Evolutionary conservation across 1,140 invertebrate genomes (phyloP), one percentile per base, ranked within the genome.

Genomic region (Trypoxylus dichotomus): DNA sequence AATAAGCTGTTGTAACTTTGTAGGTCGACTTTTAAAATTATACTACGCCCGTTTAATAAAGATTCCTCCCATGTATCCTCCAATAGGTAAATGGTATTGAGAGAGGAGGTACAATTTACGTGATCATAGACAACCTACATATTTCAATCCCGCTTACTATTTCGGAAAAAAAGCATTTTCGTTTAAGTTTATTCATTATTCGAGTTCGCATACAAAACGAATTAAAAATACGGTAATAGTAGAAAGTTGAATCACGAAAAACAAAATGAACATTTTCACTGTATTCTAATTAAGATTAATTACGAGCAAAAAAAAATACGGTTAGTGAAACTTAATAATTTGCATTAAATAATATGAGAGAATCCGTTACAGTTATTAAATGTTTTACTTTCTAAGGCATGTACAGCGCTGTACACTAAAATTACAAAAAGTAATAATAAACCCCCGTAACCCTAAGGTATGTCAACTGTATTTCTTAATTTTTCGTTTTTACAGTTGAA

Each of bases 161-260:
- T 47, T 47, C 43, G 13, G 43, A 47, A 47, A 47, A 47, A 13
- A 19, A 47, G 3, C 32, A 37, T 37, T 37, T 47, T 47, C 11
- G 43, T 47, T 13, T 37, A 37, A 8, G 13, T 47, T 47, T 47
- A 0, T 13, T n/a, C 43, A 47, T 13, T 47, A 47, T 13, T 7
- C 7, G 43, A 37, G 32, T 37, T 37, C 32, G 32, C 32, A 8
- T 37, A 3, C n/a, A 13, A 7, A 47, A 47, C 43, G 13, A 47
- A 47, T 63, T 63, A 63, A 63, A 58, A 63, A 63, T 63, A 63
- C 60, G 5, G 60, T 24, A 63, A 24, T 63, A 63, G 21, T 27
- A 63, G 60, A 63, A 63, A 63, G 60, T 63, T 13, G 60, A 24
- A 24, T 63, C 60, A 63, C 60, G 60, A 63, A 63, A 24, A 63